Percentiles rank a stretch among this genome's conserved stretches.
Conservation (phyloP, 1,140 invertebrate species). For the Aricia agestis region DNA sequence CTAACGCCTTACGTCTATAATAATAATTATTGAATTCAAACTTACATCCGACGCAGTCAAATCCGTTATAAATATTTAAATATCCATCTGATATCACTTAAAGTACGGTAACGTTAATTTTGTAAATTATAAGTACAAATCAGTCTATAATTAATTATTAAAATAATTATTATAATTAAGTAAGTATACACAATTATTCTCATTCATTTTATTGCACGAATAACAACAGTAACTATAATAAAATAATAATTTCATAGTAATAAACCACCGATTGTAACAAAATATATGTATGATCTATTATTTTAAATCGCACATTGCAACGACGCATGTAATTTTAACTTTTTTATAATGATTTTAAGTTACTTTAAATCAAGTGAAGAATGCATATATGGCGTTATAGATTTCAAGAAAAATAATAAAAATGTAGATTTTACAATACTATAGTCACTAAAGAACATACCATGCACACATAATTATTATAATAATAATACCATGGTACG, state of each 20-base stretch:
- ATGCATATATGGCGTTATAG: no score
- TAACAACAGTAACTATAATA: neutral
- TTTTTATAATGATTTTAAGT: no score
- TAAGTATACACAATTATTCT: neutral
- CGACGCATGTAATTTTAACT: no score
- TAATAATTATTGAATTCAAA: neutral
- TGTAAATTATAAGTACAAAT: constrained; percentile 11
- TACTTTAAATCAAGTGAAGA: no score
- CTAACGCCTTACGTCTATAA: neutral
- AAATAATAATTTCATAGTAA: neutral
- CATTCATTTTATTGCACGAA: neutral
- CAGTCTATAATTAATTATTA: constrained; percentile 12
- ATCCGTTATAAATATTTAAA: constrained; percentile 4
- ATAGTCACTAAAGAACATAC: no score
- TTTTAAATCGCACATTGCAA: neutral
- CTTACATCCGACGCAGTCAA: constrained; percentile 9
- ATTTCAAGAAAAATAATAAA: no score
- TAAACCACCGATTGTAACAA: neutral
- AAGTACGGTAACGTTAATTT: constrained; percentile 11
- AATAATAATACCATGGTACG: no score
- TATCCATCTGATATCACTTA: constrained; percentile 9
- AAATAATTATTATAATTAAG: neutral
- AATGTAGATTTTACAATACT: no score
- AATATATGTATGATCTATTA: neutral
- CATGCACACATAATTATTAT: no score